Conservation (phyloP, 2,888 invertebrate genomes). For the Amiota communis region DNA sequence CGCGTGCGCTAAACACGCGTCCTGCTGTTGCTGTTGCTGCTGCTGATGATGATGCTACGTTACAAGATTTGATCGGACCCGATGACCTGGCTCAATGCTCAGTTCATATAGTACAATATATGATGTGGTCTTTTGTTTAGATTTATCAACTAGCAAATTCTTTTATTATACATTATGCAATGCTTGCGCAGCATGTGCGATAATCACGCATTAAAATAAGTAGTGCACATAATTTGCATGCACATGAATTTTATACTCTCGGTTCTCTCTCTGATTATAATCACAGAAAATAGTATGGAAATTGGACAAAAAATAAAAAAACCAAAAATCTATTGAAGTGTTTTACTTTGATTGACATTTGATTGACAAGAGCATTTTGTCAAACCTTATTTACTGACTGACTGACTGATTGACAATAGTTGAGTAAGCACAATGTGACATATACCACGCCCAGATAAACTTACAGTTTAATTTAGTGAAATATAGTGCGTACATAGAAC, state of each 20-base stretch:
- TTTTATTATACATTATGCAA: constrained; percentile 12
- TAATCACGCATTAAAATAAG: constrained; percentile 29
- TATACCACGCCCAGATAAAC: too few species aligned
- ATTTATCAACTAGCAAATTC: too few species aligned
- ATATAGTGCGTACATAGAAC: too few species aligned
- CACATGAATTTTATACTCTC: neutral
- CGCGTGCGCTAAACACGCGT: constrained; percentile 26
- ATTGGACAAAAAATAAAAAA: neutral
- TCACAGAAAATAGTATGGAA: too few species aligned
- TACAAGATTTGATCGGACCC: constrained; percentile 8
- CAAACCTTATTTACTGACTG: neutral
- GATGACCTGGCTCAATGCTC: neutral
- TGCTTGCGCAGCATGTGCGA: constrained; percentile 32
- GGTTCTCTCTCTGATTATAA: neutral
- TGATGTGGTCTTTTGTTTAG: too few species aligned
- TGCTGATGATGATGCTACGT: constrained; percentile 10
- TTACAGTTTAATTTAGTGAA: too few species aligned
- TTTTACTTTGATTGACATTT: constrained; percentile 66
- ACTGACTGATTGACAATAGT: constrained; percentile 1
- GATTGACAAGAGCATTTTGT: constrained; percentile 19
- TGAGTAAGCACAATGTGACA: too few species aligned
- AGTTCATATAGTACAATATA: too few species aligned
- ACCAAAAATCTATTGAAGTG: constrained; percentile 54
- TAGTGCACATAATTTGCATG: constrained; percentile 38
- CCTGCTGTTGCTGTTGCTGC: constrained; percentile 9